These are phyloP conservation scores for Anthoscopus minutus DNA, from an alignment of 2,113 vertebrate genomes.

Conservation along the genomic window DNA sequence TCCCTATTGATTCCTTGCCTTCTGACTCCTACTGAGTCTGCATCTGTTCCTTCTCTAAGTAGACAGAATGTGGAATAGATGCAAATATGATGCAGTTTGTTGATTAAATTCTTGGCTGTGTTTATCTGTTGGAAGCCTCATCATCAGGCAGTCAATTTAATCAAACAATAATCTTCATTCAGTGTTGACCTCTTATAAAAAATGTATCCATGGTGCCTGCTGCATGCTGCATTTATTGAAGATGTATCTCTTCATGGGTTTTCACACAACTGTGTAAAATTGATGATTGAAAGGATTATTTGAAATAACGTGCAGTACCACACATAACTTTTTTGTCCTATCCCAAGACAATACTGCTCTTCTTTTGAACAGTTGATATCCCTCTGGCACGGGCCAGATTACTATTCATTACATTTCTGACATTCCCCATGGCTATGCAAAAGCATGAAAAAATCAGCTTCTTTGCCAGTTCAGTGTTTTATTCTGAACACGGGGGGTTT, in stretches of 20 bases:
- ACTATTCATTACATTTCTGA: slow-evolving; percentile 32
- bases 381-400: not conserved
- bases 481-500: not conserved
- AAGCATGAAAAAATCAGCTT: not conserved
- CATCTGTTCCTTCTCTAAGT: slow-evolving; percentile 58
- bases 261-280: not conserved
- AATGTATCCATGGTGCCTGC: not conserved
- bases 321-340: not conserved
- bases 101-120: slow-evolving; percentile 57
- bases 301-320: not conserved
- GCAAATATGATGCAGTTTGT: slow-evolving; percentile 56
- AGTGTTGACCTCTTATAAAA: slow-evolving; percentile 7
- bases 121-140: slow-evolving; percentile 45
- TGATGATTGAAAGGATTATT: not conserved
- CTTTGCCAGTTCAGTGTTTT: not conserved
- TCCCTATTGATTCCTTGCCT: slow-evolving; percentile 42
- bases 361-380: not conserved
- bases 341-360: not conserved
- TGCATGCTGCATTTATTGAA: not conserved
- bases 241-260: not conserved
- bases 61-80: slow-evolving; percentile 41
- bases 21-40: slow-evolving; percentile 41
- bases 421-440: not conserved
- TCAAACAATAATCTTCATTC: slow-evolving; percentile 55
- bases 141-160: slow-evolving; percentile 42